These are phyloP conservation scores for Anodontia alba DNA, from an alignment of 2,888 invertebrate genomes.

Conservation along the genomic window DNA sequence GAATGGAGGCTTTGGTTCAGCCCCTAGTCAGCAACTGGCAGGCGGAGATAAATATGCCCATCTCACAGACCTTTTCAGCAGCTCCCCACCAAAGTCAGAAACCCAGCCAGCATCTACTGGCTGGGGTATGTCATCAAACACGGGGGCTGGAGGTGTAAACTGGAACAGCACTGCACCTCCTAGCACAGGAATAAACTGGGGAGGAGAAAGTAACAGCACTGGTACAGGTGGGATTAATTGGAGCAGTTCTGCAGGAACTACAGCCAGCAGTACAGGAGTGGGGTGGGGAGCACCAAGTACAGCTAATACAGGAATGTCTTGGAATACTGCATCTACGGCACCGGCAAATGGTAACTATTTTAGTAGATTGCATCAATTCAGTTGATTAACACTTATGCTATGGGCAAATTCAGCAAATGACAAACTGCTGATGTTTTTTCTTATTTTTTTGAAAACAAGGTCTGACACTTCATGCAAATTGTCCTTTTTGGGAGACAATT, in stretches of 20 bases:
- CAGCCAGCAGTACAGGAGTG: slow-evolving; percentile 31
- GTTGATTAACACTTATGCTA: too few species aligned
- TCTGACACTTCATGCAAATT: too few species aligned
- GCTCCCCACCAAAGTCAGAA: slow-evolving; percentile 58
- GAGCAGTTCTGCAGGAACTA: slow-evolving; percentile 44
- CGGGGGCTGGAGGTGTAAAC: slow-evolving; percentile 31
- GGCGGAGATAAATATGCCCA: slow-evolving; percentile 95
- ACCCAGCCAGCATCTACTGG: slow-evolving; percentile 1
- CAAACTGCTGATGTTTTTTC: too few species aligned
- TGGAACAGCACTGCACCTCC: slow-evolving; percentile 48
- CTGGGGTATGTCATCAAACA: slow-evolving; percentile 37
- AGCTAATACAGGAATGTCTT: slow-evolving; percentile 43
- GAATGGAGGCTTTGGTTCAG: slow-evolving; percentile 40
- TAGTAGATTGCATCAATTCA: too few species aligned
- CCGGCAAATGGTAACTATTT: slow-evolving; percentile 61
- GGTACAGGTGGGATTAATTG: slow-evolving; percentile 48
- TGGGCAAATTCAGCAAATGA: too few species aligned
- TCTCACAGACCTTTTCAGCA: slow-evolving; percentile 95
- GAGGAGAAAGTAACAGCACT: slow-evolving; percentile 59
- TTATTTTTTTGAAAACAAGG: too few species aligned
- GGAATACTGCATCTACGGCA: slow-evolving; percentile 39
- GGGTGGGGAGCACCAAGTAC: slow-evolving; percentile 52
- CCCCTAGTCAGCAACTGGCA: slow-evolving; percentile 32
- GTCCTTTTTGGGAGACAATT: too few species aligned
- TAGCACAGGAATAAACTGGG: slow-evolving; percentile 68